Base-by-base conservation (phyloP, 1,140 invertebrate species). In the Lasaia peninsularis region DNA sequence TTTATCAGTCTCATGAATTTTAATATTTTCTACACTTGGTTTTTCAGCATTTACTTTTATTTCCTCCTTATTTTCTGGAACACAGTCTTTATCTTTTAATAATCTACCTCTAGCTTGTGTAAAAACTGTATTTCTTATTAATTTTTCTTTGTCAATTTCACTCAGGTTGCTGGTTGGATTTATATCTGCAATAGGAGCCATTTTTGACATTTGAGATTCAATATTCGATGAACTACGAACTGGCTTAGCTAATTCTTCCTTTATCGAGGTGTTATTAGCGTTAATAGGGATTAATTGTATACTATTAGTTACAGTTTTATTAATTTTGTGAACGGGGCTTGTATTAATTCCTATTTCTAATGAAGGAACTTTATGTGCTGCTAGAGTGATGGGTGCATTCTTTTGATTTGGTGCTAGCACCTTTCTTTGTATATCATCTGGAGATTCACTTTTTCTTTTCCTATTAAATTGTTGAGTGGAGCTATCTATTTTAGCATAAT, bases 361-460 rank as follows among this genome's bases (percentile, higher is more conserved):
- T 48, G 53, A 16, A 14, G 37, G 35, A 32, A 16, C 21, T 48
- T 63, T 51, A 28, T 28, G 24, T 28, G 24, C 24, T 18, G 65
- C 60, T 28, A 67, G 58, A 8, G 62, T 59, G 9, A 70, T 64
- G 28, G 61, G 51, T 37, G 32, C 55, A 10, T 62, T 65, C 1
- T 55, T 35, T 12, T 49, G 49, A 24, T 58, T 65, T 50, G 31
- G 57, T 24, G 69, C 65, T 12, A 69, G 52, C 33, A 83, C 60
- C 61, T 82, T 85, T 18, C 73, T 81, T 53, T 73, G 68, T 20
- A 73, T 58, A 24, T 83, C 80, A 59, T 85, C 83, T 4, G 83
- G 83, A 5, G 81, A 86, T 69, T 86, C 81, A 34, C 81, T 85
- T 67, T 86, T 86, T 69, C 83, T 73, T 69, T 85, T 86, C 58